Base-by-base conservation (phyloP, 2,888 invertebrate species). In the Apomyelois bistriatella region DNA sequence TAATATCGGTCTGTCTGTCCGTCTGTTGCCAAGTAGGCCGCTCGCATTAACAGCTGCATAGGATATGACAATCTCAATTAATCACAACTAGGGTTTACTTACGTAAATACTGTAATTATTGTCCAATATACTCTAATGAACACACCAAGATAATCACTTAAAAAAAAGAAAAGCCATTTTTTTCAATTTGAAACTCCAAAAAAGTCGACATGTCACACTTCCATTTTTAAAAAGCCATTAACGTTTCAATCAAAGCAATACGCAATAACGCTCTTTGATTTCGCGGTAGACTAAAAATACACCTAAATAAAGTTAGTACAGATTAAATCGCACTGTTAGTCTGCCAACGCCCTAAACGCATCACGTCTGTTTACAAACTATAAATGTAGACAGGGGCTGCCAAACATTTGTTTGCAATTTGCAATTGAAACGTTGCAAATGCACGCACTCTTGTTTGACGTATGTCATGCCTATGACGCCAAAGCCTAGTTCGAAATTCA, bases 381-480 rank as follows among this genome's bases (percentile, higher is more conserved):
- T 22, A 22, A 22, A 22, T 22, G 22, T 22, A 10, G 36, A 30
- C 28, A 22, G 17, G 4, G 17, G 8, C 42, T 48, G 48, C 36
- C 48, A 48, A 37, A 36, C 36, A 37, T 48, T n/a, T 36, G 48
- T 36, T 48, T 10, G 35, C 12, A 47, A 36, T 16, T 22, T 30
- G 48, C 17, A 17, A 48, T 35, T 13, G n/a, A 12, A 15, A 47
- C 32, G 17, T 37, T 30, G 22, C 13, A 48, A 36, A 48, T 48
- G 37, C 37, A 17, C 35, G 52, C 36, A 36, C 48, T 17, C 12
- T 8, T 0, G 15, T 48, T 12, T 7, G 17, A 47, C 49, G 48
- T 52, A 17, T 53, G 57, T 53, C 51, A 58, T 59, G 55, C 52
- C 59, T 58, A 55, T 58, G 51, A 52, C 54, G 58, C 52, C 48